Base-by-base conservation (phyloP, 2,888 invertebrate genomes). In the Monopis laevigella region DNA sequence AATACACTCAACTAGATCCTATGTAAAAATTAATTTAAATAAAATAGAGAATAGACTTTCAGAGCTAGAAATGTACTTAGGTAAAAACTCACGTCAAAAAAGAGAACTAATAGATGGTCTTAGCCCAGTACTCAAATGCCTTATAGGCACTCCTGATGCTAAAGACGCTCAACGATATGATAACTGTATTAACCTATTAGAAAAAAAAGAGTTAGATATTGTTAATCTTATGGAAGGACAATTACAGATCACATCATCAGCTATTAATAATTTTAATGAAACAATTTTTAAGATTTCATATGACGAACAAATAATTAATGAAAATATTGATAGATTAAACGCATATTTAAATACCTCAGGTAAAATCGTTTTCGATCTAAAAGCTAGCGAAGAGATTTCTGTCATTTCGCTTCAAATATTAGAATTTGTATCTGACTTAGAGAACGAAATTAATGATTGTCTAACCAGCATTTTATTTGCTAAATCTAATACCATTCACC, bases 101-200 rank as follows among this genome's bases (percentile, higher is more conserved):
- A 36, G 54, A 11, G 53, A 56, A 51, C 19, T 54, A 1, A 12
- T 55, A 8, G 52, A 57, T 19, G 56, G 50, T 6, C 27, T 56
- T 10, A 48, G 56, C 29, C 46, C 51, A 2, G 27, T 56, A 5
- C 32, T 54, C 2, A 54, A 54, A 52, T 55, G 48, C 45, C 49
- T 56, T 0, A 53, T 55, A 8, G 53, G 53, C 12, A 56, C 55
- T 13, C 54, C 55, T 1, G 54, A 57, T 29, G 51, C 56, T 1
- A 51, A 48, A 43, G 51, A 55, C 34, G 52, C 55, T 1, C 45
- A 51, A 44, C 41, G 42, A 3, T 55, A 55, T 12, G 48, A 54
- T 7, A 44, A 54, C 34, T 56, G 54, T 39, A 56, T 56, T 5
- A 43, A 55, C 28, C 34, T 29, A 28, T 30, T 56, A 8, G 54